Conservation (phyloP, 2,113 vertebrate genomes). For the Sander lucioperca region DNA sequence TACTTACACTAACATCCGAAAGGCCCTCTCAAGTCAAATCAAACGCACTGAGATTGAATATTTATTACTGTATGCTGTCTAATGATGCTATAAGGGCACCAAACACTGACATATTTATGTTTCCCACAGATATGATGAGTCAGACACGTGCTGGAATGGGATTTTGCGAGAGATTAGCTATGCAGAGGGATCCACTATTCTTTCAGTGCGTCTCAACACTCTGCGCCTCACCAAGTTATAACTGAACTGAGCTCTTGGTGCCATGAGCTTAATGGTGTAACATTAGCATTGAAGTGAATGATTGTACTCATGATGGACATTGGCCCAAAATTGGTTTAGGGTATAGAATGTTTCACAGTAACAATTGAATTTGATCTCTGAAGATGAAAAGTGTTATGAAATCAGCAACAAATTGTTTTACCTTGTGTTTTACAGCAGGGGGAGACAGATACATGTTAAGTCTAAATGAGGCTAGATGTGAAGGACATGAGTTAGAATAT, state of each 20-base stretch:
- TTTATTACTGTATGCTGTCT: slow-evolving; percentile 1
- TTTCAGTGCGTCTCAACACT: slow-evolving; percentile 90
- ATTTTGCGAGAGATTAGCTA: slow-evolving; percentile 93
- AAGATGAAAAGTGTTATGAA: slow-evolving; percentile 6
- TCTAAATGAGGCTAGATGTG: neutral
- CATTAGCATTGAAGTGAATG: neutral
- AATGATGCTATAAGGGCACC: neutral
- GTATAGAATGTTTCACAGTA: neutral
- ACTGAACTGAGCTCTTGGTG: slow-evolving; percentile 22
- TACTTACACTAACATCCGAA: too few relatives aligned
- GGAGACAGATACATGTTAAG: slow-evolving; percentile 54
- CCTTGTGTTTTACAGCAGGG: slow-evolving; percentile 50
- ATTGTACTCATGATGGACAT: neutral
- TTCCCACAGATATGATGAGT: slow-evolving; percentile 83
- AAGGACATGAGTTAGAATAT: neutral
- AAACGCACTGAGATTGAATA: neutral
- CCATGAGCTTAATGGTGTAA: neutral
- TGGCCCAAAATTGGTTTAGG: slow-evolving; percentile 5
- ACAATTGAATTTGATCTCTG: neutral
- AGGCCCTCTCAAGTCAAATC: neutral
- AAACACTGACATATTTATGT: slow-evolving; percentile 6
- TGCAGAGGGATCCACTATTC: slow-evolving; percentile 89
- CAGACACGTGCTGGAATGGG: slow-evolving; percentile 92
- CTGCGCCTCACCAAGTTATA: slow-evolving; percentile 94
- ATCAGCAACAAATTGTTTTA: slow-evolving; percentile 26